A percentile compares a stretch with the other conserved stretches of the same genome.
phyloP scores from a whole-genome alignment of 2,888 invertebrate genomes.

The Bellardia pandia region DNA sequence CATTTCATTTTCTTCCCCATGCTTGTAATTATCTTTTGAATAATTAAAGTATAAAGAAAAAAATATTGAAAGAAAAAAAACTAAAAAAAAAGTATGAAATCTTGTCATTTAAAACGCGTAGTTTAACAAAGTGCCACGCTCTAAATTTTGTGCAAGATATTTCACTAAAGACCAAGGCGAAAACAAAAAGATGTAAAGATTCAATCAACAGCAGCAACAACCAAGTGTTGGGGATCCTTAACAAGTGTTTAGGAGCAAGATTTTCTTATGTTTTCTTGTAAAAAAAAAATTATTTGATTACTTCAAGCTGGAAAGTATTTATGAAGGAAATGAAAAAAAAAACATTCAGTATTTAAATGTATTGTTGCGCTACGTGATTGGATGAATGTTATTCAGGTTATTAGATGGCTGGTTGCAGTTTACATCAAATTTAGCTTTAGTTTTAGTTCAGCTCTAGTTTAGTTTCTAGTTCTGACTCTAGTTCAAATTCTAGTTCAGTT shows the following conservation, averaged over 20 bases:
- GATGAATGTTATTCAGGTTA: not conserved
- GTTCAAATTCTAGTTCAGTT: not conserved
- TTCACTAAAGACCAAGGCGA: slow-evolving; percentile 32
- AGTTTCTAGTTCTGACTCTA: not conserved
- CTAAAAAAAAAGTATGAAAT: slow-evolving; percentile 5
- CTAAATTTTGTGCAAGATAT: slow-evolving; percentile 41
- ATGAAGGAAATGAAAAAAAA: not conserved
- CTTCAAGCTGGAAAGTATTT: slow-evolving; percentile 39
- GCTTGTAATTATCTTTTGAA: slow-evolving; percentile 82
- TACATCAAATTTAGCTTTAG: no score
- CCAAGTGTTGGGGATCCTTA: slow-evolving; percentile 22
- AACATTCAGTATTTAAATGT: not conserved
- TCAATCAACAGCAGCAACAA: slow-evolving; percentile 4
- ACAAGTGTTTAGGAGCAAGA: slow-evolving; percentile 2
- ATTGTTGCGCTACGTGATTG: not conserved
- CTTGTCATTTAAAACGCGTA: slow-evolving; percentile 60
- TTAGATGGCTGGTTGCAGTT: no score
- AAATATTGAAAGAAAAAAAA: slow-evolving; percentile 1
- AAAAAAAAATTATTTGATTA: slow-evolving; percentile 47
- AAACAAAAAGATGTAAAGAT: slow-evolving; percentile 5
- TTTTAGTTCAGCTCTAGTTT: not conserved
- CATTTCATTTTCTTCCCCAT: slow-evolving; percentile 74
- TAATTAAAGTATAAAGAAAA: slow-evolving; percentile 79
- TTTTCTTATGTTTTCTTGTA: slow-evolving; percentile 22
- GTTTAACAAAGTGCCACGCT: slow-evolving; percentile 47